A percentile compares a stretch with the other conserved stretches of the same genome.
Evolutionary conservation across 2,888 invertebrate species (phyloP).

Genomic region (Xanthia icteritia): DNA sequence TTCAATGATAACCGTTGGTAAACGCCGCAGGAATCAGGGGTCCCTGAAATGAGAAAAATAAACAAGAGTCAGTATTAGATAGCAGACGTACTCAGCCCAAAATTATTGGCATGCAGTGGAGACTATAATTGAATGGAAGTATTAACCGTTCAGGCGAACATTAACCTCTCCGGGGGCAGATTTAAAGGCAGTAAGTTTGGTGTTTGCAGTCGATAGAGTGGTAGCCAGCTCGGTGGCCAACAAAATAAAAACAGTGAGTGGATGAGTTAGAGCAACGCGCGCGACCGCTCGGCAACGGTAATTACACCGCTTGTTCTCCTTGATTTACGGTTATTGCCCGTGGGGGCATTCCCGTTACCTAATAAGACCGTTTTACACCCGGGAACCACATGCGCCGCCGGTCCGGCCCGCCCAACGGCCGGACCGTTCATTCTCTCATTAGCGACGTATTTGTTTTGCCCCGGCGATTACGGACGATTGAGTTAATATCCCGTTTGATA

Average conservation of each 20-base stretch:
- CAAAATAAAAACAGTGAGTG: constrained; percentile 89
- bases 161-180: constrained; percentile 87
- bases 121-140: constrained; percentile 84
- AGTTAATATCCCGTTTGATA: constrained; percentile 87
- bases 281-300: constrained; percentile 89
- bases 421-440: constrained; percentile 88
- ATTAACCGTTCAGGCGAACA: constrained; percentile 85
- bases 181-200: constrained; percentile 88
- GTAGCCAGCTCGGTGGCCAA: constrained; percentile 84
- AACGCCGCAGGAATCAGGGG: constrained; percentile 99
- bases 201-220: constrained; percentile 88
- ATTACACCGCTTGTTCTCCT: constrained; percentile 91
- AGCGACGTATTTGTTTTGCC: constrained; percentile 88
- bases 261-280: constrained; percentile 89
- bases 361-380: constrained; percentile 90
- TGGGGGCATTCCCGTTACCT: constrained; percentile 90
- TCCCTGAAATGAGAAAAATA: constrained; percentile 93
- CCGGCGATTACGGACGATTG: constrained; percentile 85
- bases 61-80: constrained; percentile 58
- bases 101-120: constrained; percentile 73
- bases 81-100: constrained; percentile 58
- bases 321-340: constrained; percentile 91
- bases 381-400: constrained; percentile 87
- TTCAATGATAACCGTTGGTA: constrained; percentile 99
- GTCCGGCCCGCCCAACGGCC: constrained; percentile 75